Evolutionary conservation across 2,888 invertebrate genomes (phyloP), one percentile per base, ranked within the genome.

Genomic region (Adelphocoris suturalis): DNA sequence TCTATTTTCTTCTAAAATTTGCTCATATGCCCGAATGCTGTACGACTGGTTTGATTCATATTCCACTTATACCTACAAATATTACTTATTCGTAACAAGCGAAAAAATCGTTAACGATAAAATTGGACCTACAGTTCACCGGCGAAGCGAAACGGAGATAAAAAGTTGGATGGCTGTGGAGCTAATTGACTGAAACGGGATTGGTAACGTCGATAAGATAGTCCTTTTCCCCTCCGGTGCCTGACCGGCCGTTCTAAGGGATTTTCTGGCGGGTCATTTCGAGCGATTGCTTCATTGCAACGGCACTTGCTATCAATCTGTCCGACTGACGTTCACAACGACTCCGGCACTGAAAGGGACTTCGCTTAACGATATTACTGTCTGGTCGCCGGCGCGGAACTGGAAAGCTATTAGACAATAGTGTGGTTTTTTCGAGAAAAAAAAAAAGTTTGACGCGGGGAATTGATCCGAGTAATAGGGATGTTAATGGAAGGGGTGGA

Each of bases 171-270:
- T 78, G 37, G 46, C 46, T 16, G 19, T 4, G 78, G 46, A 46
- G 46, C 19, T 78, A 78, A 78, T 78, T 46, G 78, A 78, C 46
- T 78, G 78, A 46, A 37, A 78, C 78, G 78, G 78, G 37, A 78
- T 78, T 46, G 37, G 76, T 76, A 47, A 19, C 78, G 46, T n/a
- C 46, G 78, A 78, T 78, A 46, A 78, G 78, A 47, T 78, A 78
- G 28, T 47, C 37, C 19, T 12, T 46, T 37, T 46, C 68, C 57
- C 57, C n/a, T n/a, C n/a, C n/a, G n/a, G n/a, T n/a, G n/a, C n/a
- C 27, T 37, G 37, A 75, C 75, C n/a, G 28, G 28, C 75, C 19
- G 27, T 1, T 76, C 37, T 19, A 12, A 76, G 76, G 76, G 76
- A 76, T 76, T 76, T 76, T 16, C 27, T 16, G 76, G 14, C 37